These are phyloP conservation scores for Macrophya alboannulata DNA, from an alignment of 2,888 invertebrate species.

Conservation along the genomic window DNA sequence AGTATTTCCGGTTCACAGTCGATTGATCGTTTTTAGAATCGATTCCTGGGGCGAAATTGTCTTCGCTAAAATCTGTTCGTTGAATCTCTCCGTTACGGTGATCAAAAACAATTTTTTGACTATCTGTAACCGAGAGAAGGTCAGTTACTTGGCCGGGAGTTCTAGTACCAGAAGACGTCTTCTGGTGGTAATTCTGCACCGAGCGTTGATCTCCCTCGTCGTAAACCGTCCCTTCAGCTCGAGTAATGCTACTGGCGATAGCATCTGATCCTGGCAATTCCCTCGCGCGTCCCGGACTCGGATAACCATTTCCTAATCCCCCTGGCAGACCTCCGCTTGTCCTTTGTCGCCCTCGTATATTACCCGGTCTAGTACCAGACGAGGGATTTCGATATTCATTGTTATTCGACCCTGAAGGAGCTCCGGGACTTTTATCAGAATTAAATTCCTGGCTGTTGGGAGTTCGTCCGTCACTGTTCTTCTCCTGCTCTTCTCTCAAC, in stretches of 20 bases:
- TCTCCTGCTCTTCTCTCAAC: not conserved
- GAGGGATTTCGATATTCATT: slow-evolving; percentile 11
- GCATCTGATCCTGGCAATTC: slow-evolving; percentile 65
- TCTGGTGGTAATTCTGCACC: not conserved
- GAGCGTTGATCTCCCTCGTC: slow-evolving; percentile 1
- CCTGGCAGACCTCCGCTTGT: slow-evolving; percentile 65
- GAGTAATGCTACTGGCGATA: slow-evolving; percentile 57
- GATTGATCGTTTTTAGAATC: not conserved
- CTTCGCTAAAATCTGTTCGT: not conserved
- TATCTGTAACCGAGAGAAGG: not conserved
- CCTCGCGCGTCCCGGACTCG: slow-evolving; percentile 63
- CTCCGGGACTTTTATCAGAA: not conserved
- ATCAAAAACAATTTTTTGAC: slow-evolving; percentile 1
- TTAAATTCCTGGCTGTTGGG: not conserved
- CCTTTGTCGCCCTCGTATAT: slow-evolving; percentile 51
- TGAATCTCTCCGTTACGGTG: not conserved
- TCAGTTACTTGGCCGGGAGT: not conserved
- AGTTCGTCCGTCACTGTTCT: not conserved
- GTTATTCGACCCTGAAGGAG: not conserved
- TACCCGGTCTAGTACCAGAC: not conserved
- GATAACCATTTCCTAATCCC: slow-evolving; percentile 67
- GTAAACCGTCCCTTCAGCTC: slow-evolving; percentile 20
- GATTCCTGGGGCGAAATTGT: not conserved
- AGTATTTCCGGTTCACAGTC: not conserved
- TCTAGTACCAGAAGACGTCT: not conserved